Evolutionary conservation across 2,113 vertebrate genomes (phyloP), one percentile per base, ranked within the genome.

Genomic region (Pao palembangensis): DNA sequence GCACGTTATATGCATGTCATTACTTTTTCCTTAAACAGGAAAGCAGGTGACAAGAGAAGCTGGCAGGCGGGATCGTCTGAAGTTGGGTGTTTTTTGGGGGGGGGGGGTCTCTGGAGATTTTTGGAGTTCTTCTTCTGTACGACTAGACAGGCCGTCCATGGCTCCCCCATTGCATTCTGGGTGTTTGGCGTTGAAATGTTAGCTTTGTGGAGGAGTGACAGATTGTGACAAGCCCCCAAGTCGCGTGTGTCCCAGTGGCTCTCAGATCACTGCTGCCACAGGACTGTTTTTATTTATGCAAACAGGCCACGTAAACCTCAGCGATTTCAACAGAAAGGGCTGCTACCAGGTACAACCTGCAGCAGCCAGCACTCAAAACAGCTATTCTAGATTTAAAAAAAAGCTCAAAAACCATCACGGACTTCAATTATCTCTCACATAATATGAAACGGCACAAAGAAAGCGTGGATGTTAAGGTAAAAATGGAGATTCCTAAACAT

Each of bases 31-130:
- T 51, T 38, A 47, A 21, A 58, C 19, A 17, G 48, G 44, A 56
- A 17, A 58, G 61, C 21, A 6, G 43, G 38, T 69, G 68, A 77
- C 78, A 54, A 52, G 51, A 68, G 55, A 49, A 18, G 67, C 63
- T 44, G 62, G 14, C 57, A 38, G 58, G 67, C 48, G 55, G 14
- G 42, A 44, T 16, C 15, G 42, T 14, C 23, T 44, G 42, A 14
- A 16, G 11, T 44, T 3, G 44, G 14, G 71, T 61, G 38, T 51
- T 14, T 63, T 28, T 18, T 19, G 47, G 16, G 31, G 17, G 46
- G 25, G 51, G 70, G 67, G 58, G 69, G 48, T 78, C 63, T 16
- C 51, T 23, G 2, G 76, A 18, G 66, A 61, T 47, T 18, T 21
- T 13, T 6, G 18, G 46, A 62, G 21, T 20, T 58, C n/a, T 55